Evolutionary conservation across 2,113 vertebrate species (phyloP), one percentile per base, ranked within the genome.

Genomic region (Rhagologus leucostigma): DNA sequence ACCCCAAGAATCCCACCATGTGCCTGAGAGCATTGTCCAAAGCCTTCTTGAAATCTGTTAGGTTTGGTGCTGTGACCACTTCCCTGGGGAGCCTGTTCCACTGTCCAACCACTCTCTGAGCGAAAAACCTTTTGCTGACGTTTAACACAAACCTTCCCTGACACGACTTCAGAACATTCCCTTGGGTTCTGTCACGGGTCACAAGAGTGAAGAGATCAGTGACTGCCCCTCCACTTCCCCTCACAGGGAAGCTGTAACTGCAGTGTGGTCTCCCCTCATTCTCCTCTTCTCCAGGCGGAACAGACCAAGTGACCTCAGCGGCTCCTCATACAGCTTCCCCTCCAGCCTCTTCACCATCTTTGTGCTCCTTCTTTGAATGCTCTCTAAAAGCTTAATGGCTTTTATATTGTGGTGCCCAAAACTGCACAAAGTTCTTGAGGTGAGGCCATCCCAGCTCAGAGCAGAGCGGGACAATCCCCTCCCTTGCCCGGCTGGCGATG

Each of bases 381-480:
- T 76, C 13, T 76, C 26, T 65, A 32, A 27, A 49, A 21, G 35
- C 13, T 42, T 35, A 26, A 21, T 35, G 8, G 32, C 35, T 57
- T 16, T 67, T 49, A 26, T 50, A 57, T 67, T 85, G 30, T 65
- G 16, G 24, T 49, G 7, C 13, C 13, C 30, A 21, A 42, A 67
- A 50, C 16, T 35, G 10, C 35, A 37, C 50, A 17, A 8, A 49
- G 52, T 49, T 35, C 21, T 35, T 47, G 32, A 42, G 35, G 10
- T 57, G 52, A 57, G 35, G 35, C 42, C 0, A 0, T 11, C 24
- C 24, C 35, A 57, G 35, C 1, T 2, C 83, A 76, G 35, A 57
- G 13, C 83, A 75, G 30, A 75, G 42, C 3, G 1, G 42, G 32
- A 42, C 24, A 57, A 26, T 67, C 2, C 16, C 7, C 24, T n/a